phyloP scores from a whole-genome alignment of 2,797 vertebrate species.

The Rousettus madagascariensis region DNA sequence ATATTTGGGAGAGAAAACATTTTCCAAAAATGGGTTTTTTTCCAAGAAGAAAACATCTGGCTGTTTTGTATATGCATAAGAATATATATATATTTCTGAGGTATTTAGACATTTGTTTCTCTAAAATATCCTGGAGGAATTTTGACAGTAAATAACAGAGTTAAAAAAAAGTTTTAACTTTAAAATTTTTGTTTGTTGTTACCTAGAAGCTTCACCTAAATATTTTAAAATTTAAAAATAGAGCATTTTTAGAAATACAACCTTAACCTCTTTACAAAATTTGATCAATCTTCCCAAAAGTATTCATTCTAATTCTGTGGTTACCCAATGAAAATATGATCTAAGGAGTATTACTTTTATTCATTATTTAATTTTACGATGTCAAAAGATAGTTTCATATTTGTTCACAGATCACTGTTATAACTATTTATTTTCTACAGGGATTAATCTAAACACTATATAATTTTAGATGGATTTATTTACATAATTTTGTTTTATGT shows the following conservation, averaged over 20 bases:
- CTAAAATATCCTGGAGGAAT: slow-evolving; percentile 14
- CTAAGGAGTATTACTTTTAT: neutral
- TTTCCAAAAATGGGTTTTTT: neutral
- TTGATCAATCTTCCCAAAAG: neutral
- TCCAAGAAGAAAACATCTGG: neutral
- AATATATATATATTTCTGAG: slow-evolving; percentile 42
- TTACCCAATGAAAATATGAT: neutral
- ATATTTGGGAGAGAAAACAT: neutral
- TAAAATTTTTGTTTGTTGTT: neutral
- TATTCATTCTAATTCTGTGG: neutral
- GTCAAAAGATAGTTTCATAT: neutral
- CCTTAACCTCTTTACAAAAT: neutral
- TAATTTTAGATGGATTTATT: neutral
- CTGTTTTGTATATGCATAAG: neutral
- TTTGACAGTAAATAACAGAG: slow-evolving; percentile 25
- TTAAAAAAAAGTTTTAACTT: neutral
- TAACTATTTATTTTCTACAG: neutral
- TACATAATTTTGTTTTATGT: neutral
- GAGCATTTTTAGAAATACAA: neutral
- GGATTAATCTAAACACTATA: neutral
- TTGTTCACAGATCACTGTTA: neutral
- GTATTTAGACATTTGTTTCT: slow-evolving; percentile 10
- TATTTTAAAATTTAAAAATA: slow-evolving; percentile 26
- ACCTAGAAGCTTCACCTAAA: neutral
- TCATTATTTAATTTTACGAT: neutral